Conservation (phyloP, 2,797 vertebrate species). For the Etheostoma perlongum region DNA sequence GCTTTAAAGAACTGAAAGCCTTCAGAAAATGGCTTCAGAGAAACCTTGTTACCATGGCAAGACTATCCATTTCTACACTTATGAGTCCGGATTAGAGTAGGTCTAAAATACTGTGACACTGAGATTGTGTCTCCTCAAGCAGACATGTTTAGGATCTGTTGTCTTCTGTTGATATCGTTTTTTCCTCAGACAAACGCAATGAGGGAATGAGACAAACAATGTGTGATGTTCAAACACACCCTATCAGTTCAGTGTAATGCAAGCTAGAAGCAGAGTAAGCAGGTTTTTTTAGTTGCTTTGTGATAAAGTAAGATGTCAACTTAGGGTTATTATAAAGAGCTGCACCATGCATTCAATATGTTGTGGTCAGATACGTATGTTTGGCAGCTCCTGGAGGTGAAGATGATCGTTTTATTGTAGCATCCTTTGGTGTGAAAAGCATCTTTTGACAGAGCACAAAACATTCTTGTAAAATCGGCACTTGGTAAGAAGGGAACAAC, state of each 20-base stretch:
- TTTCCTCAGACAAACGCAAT: conserved; percentile 28
- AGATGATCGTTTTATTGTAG: not conserved
- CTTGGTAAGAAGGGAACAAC: not conserved
- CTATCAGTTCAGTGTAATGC: conserved; percentile 82
- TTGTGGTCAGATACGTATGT: not conserved
- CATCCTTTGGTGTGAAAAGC: not conserved
- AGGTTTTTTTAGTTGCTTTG: conserved; percentile 33
- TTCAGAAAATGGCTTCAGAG: conserved; percentile 67
- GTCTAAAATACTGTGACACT: conserved; percentile 43
- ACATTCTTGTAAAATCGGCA: not conserved
- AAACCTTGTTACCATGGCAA: conserved; percentile 67
- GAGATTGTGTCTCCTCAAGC: conserved; percentile 54
- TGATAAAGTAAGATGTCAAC: conserved; percentile 13
- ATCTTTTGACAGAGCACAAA: not conserved
- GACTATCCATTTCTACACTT: conserved; percentile 60
- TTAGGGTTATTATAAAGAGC: conserved; percentile 17
- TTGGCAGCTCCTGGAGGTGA: not conserved
- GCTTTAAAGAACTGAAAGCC: conserved; percentile 57
- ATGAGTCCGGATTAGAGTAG: conserved; percentile 62
- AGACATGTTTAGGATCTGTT: conserved; percentile 39
- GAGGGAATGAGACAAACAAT: conserved; percentile 28
- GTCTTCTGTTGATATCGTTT: conserved; percentile 26
- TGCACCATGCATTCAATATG: conserved; percentile 26
- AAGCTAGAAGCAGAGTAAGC: conserved; percentile 79
- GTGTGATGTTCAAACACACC: conserved; percentile 75